A percentile compares a stretch with the other conserved stretches of the same genome.
phyloP scores from a whole-genome alignment of 2,113 vertebrate genomes.

The Theropithecus gelada region DNA sequence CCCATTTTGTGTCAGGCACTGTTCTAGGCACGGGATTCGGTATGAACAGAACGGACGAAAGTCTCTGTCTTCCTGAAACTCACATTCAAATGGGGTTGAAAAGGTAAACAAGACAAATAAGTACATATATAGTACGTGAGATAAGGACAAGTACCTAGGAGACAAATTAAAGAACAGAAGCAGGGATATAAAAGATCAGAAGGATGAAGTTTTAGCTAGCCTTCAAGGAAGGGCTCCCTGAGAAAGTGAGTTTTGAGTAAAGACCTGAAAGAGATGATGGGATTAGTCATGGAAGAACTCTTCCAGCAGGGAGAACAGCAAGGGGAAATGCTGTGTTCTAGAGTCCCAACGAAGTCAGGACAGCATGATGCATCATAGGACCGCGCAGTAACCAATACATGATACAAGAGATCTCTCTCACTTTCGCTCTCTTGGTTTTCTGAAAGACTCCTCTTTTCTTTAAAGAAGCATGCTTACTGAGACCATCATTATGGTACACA shows the following conservation, averaged over 20 bases:
- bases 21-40: too few relatives aligned
- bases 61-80: not conserved
- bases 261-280: too few relatives aligned
- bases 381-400: rapidly evolving
- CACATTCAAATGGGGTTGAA: not conserved
- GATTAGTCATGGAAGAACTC: not conserved
- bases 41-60: too few relatives aligned
- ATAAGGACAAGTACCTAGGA: too few relatives aligned
- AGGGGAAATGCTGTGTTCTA: not conserved
- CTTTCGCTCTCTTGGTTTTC: not conserved
- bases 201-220: not conserved
- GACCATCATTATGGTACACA: not conserved
- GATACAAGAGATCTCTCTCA: not conserved
- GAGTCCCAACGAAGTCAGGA: not conserved
- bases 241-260: not conserved
- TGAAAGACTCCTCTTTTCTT: not conserved
- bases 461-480: not conserved
- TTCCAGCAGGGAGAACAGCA: not conserved
- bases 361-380: not conserved
- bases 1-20: too few relatives aligned
- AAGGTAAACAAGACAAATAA: not conserved
- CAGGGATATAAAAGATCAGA: not conserved
- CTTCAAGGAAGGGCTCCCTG: not conserved
- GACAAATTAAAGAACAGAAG: not conserved
- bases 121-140: not conserved